Conservation (phyloP, 2,113 vertebrate species). For the Bolborhynchus lineola region DNA sequence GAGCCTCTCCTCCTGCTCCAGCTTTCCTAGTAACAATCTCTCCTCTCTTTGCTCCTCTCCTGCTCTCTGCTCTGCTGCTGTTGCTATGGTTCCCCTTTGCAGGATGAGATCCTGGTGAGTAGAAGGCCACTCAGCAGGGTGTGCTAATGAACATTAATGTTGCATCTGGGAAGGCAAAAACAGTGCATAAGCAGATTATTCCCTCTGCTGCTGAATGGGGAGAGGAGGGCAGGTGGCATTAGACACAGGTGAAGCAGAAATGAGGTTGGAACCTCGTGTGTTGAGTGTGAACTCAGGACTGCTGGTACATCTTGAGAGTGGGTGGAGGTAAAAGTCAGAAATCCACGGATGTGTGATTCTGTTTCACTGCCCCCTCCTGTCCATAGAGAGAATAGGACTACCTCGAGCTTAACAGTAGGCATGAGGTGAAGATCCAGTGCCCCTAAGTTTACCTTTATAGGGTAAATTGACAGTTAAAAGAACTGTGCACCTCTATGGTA, state of each 20-base stretch:
- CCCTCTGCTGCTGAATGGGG: not conserved
- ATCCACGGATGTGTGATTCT: not conserved
- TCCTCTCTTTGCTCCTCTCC: slow-evolving; percentile 80
- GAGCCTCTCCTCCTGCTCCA: slow-evolving; percentile 63
- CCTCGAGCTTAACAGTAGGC: not conserved
- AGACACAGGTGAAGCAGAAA: slow-evolving; percentile 9
- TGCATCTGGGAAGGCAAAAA: slow-evolving; percentile 64
- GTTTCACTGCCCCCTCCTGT: slow-evolving; percentile 53
- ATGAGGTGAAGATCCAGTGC: not conserved
- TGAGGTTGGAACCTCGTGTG: not conserved
- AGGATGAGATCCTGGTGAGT: slow-evolving; percentile 93
- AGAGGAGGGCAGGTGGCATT: not conserved
- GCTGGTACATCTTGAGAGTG: not conserved
- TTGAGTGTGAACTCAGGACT: not conserved
- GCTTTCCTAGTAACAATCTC: slow-evolving; percentile 79
- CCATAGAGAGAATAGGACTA: not conserved
- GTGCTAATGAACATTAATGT: slow-evolving; percentile 63
- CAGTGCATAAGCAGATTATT: slow-evolving; percentile 12
- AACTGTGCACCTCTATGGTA: not conserved
- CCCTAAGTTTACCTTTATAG: not conserved
- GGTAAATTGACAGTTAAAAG: not conserved
- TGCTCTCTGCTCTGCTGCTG: slow-evolving; percentile 79
- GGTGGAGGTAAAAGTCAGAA: slow-evolving; percentile 20
- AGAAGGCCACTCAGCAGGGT: slow-evolving; percentile 72
- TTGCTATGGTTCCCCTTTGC: slow-evolving; percentile 85